Percentiles rank a stretch among this genome's conserved stretches.
Evolutionary conservation across 2,888 invertebrate genomes (phyloP).

Genomic region (Mythimna vitellina): DNA sequence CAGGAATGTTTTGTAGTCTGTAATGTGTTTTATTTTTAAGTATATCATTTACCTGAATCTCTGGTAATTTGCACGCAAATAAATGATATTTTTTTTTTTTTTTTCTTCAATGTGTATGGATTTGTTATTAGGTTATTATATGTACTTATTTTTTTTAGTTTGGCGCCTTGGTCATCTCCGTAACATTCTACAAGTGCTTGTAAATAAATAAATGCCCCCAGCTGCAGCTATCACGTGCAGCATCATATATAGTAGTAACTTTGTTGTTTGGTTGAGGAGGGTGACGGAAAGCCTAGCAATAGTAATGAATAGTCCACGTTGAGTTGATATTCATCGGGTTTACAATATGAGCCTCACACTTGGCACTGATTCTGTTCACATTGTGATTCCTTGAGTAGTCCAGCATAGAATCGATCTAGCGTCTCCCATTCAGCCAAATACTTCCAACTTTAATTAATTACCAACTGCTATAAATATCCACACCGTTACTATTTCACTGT

Average conservation of each 20-base stretch:
- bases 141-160: no score
- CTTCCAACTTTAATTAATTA: conserved; percentile 51
- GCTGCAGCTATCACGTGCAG: no score
- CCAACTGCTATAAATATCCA: conserved; percentile 37
- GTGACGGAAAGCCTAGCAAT: neutral
- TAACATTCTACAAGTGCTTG: no score
- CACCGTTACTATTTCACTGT: conserved; percentile 47
- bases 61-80: no score
- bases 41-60: no score
- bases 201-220: no score
- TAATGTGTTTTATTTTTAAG: no score
- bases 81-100: no score
- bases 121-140: no score
- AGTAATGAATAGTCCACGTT: conserved; percentile 1
- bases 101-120: no score
- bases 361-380: conserved; percentile 42
- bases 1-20: no score
- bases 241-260: neutral
- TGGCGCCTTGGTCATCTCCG: no score
- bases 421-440: conserved; percentile 46
- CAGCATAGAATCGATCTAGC: conserved; percentile 43
- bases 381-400: conserved; percentile 53
- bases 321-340: conserved; percentile 16
- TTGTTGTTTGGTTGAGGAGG: neutral
- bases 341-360: conserved; percentile 31